Evolutionary conservation across 2,797 vertebrate genomes (phyloP).

Genomic region (Arvicola amphibius): DNA sequence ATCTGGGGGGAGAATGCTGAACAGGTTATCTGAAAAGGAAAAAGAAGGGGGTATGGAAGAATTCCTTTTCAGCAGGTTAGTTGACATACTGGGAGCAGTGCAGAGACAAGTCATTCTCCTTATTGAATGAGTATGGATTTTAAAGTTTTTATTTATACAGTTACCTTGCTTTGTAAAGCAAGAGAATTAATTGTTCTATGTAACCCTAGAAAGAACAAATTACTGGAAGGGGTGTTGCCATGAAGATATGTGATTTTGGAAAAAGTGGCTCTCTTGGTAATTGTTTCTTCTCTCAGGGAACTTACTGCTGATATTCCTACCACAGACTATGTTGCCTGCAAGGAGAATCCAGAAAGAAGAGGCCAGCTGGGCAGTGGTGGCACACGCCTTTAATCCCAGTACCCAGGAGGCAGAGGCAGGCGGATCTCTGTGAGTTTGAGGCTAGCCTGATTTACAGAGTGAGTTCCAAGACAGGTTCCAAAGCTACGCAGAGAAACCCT

Average conservation of each 20-base stretch:
- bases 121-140: background rate
- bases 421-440: too few species aligned
- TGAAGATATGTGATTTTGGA: conserved; percentile 59
- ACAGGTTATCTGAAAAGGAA: background rate
- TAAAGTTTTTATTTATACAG: conserved; percentile 73
- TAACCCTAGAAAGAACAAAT: conserved; percentile 69
- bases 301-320: conserved; percentile 48
- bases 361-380: background rate
- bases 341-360: conserved; percentile 16
- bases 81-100: background rate
- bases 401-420: too few species aligned
- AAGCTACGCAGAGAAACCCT: too few species aligned
- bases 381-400: too few species aligned
- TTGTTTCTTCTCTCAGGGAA: conserved; percentile 49
- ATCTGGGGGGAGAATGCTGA: background rate
- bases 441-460: too few species aligned
- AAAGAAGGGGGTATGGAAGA: background rate
- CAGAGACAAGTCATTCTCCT: conserved; percentile 1
- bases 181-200: conserved; percentile 70
- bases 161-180: conserved; percentile 72
- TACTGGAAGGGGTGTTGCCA: background rate
- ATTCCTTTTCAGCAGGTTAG: background rate
- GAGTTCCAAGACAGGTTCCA: too few species aligned
- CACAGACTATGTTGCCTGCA: conserved; percentile 54
- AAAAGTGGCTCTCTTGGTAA: conserved; percentile 41